A percentile compares a stretch with the other conserved stretches of the same genome.
Evolutionary conservation across 2,113 vertebrate genomes (phyloP).

Genomic region (Peromyscus polionotus): DNA sequence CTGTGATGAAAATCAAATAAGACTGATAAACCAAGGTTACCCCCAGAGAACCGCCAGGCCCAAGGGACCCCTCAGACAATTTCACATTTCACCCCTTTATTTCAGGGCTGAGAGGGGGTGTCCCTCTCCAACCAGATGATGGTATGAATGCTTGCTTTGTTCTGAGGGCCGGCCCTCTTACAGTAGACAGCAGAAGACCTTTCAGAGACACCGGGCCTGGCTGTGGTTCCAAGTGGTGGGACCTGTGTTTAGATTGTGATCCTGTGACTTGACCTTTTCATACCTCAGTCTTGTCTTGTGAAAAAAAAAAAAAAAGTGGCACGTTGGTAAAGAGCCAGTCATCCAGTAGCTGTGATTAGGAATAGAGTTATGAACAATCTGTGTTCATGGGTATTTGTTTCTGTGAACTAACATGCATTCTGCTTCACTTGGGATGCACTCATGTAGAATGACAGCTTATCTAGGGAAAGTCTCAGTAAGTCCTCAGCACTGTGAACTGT

Average conservation of each 20-base stretch:
- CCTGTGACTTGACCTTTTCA: neutral
- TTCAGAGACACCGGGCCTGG: neutral
- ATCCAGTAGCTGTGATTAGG: neutral
- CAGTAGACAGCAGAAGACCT: neutral
- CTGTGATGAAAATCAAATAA: conserved; percentile 65
- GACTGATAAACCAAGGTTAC: conserved; percentile 39
- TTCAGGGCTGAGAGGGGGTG: neutral
- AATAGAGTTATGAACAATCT: neutral
- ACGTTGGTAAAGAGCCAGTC: neutral
- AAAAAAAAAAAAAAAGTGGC: neutral
- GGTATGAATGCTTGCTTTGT: neutral
- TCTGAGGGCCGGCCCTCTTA: neutral
- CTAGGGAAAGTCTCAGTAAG: neutral
- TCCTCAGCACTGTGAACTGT: neutral
- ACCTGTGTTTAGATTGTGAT: neutral
- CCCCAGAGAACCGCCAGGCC: neutral
- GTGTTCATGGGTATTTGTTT: neutral
- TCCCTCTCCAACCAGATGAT: neutral
- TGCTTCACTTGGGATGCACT: neutral
- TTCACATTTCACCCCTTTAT: neutral
- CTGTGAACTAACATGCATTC: neutral
- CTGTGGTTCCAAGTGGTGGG: neutral
- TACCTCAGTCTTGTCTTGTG: neutral
- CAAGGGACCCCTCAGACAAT: neutral
- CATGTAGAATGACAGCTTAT: neutral